A percentile compares a stretch with the other conserved stretches of the same genome.
Conservation (phyloP, 2,888 invertebrate genomes). For the Oeneis ivallda region DNA sequence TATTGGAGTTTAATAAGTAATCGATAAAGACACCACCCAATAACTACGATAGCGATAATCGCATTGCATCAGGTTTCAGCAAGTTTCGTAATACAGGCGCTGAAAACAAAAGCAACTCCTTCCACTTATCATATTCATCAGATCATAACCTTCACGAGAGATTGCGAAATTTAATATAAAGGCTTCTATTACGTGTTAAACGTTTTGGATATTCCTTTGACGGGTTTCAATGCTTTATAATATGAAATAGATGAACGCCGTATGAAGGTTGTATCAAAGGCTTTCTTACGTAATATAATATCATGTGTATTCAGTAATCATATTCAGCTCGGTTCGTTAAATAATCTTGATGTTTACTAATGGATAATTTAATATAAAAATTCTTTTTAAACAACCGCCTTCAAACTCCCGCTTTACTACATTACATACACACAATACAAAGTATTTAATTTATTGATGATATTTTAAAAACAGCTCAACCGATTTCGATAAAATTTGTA, state of each 20-base stretch:
- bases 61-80: slow-evolving; percentile 1
- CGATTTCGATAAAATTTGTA: no score
- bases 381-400: not conserved
- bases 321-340: slow-evolving; percentile 12
- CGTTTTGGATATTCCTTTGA: slow-evolving; percentile 5
- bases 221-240: not conserved
- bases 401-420: no score
- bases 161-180: slow-evolving; percentile 31
- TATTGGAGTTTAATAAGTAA: not conserved
- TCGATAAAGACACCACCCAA: not conserved
- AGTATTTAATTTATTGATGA: no score
- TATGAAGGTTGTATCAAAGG: slow-evolving; percentile 21
- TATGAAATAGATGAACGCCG: slow-evolving; percentile 1
- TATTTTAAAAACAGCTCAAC: no score
- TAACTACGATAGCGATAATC: not conserved
- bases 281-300: slow-evolving; percentile 20
- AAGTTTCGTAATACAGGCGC: slow-evolving; percentile 8
- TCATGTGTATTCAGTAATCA: slow-evolving; percentile 28
- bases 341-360: not conserved
- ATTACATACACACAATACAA: no score
- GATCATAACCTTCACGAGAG: slow-evolving; percentile 27
- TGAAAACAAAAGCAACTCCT: slow-evolving; percentile 22
- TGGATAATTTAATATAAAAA: not conserved
- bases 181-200: slow-evolving; percentile 10
- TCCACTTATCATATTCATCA: slow-evolving; percentile 26